Conservation (phyloP, 2,888 invertebrate species). For the Cosmia trapezina region DNA sequence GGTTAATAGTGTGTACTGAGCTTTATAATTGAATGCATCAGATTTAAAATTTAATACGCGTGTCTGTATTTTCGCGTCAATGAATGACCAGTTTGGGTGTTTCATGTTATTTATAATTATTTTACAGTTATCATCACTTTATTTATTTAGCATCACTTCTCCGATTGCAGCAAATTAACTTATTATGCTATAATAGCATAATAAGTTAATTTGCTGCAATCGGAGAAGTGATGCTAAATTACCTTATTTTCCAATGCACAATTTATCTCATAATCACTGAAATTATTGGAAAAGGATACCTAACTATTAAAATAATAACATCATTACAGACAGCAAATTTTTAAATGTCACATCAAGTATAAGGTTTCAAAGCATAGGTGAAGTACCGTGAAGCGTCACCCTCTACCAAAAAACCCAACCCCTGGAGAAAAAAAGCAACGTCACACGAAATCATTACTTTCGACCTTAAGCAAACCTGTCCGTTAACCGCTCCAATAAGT, state of each 20-base stretch:
- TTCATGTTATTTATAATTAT: background rate
- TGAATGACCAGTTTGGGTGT: background rate
- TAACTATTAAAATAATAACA: constrained; percentile 8
- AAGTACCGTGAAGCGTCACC: constrained; percentile 7
- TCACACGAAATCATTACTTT: constrained; percentile 56
- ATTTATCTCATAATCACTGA: background rate
- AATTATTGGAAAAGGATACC: background rate
- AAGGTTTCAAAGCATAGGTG: constrained; percentile 19
- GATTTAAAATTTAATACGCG: constrained; percentile 11
- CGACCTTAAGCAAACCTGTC: constrained; percentile 46
- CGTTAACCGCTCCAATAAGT: constrained; percentile 38
- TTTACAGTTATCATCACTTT: constrained; percentile 8
- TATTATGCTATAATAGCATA: no score
- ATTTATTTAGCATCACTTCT: no score
- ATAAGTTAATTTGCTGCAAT: constrained; percentile 9
- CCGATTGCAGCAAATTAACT: no score
- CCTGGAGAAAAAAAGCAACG: constrained; percentile 33
- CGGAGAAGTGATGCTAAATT: background rate
- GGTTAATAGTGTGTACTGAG: constrained; percentile 50
- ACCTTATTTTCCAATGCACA: background rate
- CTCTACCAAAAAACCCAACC: constrained; percentile 17
- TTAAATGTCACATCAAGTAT: constrained; percentile 1
- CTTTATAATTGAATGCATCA: constrained; percentile 46
- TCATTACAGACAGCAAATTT: background rate
- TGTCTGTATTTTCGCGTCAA: constrained; percentile 6